Evolutionary conservation across 1,140 invertebrate species (phyloP).

Genomic region (Octopus sinensis): DNA sequence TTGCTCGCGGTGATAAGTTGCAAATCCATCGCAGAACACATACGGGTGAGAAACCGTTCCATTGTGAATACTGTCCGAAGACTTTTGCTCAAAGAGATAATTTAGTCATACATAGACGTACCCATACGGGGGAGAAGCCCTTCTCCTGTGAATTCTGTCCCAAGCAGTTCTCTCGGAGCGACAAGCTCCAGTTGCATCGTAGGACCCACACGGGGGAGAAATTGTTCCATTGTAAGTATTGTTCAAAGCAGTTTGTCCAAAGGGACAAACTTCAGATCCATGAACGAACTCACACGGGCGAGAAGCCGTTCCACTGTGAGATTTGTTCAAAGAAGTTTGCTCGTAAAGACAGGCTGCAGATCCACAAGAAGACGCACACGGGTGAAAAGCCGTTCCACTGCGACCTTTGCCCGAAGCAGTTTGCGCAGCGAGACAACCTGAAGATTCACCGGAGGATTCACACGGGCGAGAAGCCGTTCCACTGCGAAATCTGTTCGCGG

Average conservation of each 20-base stretch:
- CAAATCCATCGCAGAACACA: slow-evolving; percentile 87
- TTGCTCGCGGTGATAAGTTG: slow-evolving; percentile 76
- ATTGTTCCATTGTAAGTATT: slow-evolving; percentile 83
- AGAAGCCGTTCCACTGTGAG: slow-evolving; percentile 89
- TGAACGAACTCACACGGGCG: slow-evolving; percentile 86
- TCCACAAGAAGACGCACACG: slow-evolving; percentile 75
- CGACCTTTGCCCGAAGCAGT: slow-evolving; percentile 14
- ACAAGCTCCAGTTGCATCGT: slow-evolving; percentile 87
- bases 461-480: slow-evolving; percentile 2
- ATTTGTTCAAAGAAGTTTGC: slow-evolving; percentile 86
- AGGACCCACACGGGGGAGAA: slow-evolving; percentile 76
- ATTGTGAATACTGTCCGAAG: slow-evolving; percentile 84
- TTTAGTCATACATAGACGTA: slow-evolving; percentile 48
- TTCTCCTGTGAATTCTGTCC: slow-evolving; percentile 68
- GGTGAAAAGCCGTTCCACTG: slow-evolving; percentile 17
- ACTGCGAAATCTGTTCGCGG: slow-evolving; percentile 12
- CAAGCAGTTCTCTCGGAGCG: slow-evolving; percentile 81
- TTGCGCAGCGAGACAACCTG: not conserved
- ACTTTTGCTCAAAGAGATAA: slow-evolving; percentile 66
- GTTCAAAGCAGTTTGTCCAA: slow-evolving; percentile 81
- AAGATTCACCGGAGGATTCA: slow-evolving; percentile 4
- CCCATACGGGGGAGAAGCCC: slow-evolving; percentile 28
- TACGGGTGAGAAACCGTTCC: slow-evolving; percentile 80
- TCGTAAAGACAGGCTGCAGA: slow-evolving; percentile 77
- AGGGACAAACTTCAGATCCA: slow-evolving; percentile 88